Evolutionary conservation across 2,113 vertebrate species (phyloP), one percentile per base, ranked within the genome.

Genomic region (Pelmatolapia mariae): DNA sequence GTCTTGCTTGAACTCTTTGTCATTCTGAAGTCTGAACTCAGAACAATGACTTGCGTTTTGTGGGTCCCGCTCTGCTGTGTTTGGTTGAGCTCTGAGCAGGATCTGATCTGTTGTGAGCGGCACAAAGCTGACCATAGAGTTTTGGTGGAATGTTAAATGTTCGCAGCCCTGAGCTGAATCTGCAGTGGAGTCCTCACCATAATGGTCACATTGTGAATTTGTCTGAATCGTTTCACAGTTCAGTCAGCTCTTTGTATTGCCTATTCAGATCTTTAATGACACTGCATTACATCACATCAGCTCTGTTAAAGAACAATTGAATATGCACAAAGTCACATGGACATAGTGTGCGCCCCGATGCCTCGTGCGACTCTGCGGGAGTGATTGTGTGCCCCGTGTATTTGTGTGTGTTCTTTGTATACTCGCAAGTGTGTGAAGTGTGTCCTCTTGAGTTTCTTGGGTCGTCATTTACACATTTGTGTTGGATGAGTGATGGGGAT

Each of bases 401-500:
- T 10, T 8, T 53, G 38, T 24, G 8, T 7, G 87, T 13, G 56
- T 13, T 13, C 26, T 73, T 86, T 84, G 84, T 47, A 73, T 86
- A 36, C 31, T 88, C 3, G 3, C 1, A 3, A 57, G 40, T 82
- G 82, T 87, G 87, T 66, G 29, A 71, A 86, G 73, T 73, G 89
- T 86, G 83, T 76, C 19, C 33, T 15, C 84, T 57, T 66, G 56
- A 88, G 86, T 56, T 78, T 83, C 57, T 80, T 80, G 19, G 68
- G 86, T 88, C 83, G 9, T 47, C 5, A 22, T 66, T 71, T 54
- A 83, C 84, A 86, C 87, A 81, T 87, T 93, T 56, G 85, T 87
- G 84, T 57, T 19, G 85, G 81, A 85, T 91, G 92, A 95, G 83
- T 93, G 91, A 96, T 94, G 90, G 94, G 94, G 91, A 95, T 95